These are phyloP conservation scores for Panulirus ornatus DNA, from an alignment of 1,140 invertebrate genomes.

Conservation along the genomic window DNA sequence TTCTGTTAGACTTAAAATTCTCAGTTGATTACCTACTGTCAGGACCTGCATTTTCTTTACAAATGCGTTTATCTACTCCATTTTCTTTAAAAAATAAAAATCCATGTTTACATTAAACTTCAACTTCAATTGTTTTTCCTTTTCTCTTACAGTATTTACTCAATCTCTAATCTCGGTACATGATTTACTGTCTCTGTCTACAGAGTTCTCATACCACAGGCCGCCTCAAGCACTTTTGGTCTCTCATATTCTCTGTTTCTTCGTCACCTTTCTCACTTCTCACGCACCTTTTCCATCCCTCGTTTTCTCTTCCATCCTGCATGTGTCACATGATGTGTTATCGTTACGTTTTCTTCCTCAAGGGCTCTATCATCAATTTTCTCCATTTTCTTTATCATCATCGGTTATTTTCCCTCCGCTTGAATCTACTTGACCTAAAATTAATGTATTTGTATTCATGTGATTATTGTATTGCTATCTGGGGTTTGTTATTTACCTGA, in stretches of 20 bases:
- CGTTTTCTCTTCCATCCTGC: not conserved
- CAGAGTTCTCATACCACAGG: not conserved
- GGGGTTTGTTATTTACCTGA: not conserved
- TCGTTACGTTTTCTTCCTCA: not conserved
- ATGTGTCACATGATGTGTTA: not conserved
- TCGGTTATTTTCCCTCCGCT: not conserved
- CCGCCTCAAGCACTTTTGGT: too few species aligned
- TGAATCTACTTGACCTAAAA: not conserved
- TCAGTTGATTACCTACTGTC: too few species aligned
- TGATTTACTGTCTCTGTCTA: not conserved
- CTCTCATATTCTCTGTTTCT: too few species aligned
- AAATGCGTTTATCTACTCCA: not conserved
- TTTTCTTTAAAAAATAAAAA: not conserved
- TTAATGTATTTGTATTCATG: not conserved
- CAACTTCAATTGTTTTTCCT: too few species aligned
- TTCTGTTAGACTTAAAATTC: not conserved
- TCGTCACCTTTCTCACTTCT: too few species aligned
- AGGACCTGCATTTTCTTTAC: not conserved
- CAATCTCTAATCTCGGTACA: too few species aligned
- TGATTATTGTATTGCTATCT: not conserved
- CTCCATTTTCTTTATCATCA: not conserved
- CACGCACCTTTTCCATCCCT: not conserved
- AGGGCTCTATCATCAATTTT: not conserved
- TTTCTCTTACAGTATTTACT: too few species aligned
- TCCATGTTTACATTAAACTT: too few species aligned